A percentile compares a stretch with the other conserved stretches of the same genome.
Evolutionary conservation across 2,113 vertebrate genomes (phyloP).

Genomic region (Myiozetetes cayanensis): DNA sequence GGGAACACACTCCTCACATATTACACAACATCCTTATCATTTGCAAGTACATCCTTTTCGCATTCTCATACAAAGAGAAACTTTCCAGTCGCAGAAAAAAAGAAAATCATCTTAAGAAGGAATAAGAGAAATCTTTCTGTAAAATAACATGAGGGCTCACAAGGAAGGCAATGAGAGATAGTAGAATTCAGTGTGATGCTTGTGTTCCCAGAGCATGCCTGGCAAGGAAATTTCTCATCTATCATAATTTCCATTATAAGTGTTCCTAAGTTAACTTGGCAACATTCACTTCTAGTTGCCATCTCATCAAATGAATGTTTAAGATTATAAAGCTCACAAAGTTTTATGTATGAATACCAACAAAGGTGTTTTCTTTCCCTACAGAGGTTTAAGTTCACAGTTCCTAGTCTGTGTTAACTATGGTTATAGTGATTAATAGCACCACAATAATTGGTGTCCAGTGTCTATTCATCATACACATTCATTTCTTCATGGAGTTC

Average conservation of each 20-base stretch:
- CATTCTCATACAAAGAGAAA: not conserved
- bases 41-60: not conserved
- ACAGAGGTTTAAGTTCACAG: not conserved
- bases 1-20: not conserved
- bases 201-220: not conserved
- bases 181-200: not conserved
- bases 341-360: not conserved
- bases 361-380: not conserved
- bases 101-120: not conserved
- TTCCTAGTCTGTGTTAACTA: not conserved
- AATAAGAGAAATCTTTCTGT: not conserved
- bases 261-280: not conserved
- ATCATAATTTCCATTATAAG: not conserved
- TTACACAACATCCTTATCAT: not conserved
- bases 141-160: not conserved
- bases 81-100: not conserved
- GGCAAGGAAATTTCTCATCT: not conserved
- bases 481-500: constrained; percentile 69
- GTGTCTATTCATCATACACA: constrained; percentile 74
- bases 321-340: not conserved
- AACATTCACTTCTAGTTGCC: not conserved
- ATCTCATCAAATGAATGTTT: not conserved
- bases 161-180: not conserved
- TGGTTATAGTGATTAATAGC: constrained; percentile 73
- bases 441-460: constrained; percentile 67